phyloP scores from a whole-genome alignment of 23 tunicate species.

The Oikopleura dioica region DNA sequence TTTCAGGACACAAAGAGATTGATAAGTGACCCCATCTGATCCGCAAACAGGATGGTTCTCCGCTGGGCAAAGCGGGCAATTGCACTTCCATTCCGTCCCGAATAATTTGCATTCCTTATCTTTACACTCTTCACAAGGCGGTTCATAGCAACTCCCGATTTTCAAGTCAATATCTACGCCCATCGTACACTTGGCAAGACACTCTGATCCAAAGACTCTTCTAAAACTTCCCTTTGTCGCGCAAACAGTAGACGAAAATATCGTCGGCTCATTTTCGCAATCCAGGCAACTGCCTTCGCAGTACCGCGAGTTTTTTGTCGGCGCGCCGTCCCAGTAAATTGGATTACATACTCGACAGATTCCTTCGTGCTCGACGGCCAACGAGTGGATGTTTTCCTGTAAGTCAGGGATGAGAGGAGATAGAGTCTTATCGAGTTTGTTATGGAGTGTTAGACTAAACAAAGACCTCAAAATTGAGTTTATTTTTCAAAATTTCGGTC shows the following conservation, averaged over 20 bases:
- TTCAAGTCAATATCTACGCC: neutral
- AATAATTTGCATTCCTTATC: neutral
- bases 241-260: too few relatives aligned
- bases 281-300: neutral
- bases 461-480: too few relatives aligned
- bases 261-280: neutral
- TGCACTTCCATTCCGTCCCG: conserved; percentile 11
- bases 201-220: neutral
- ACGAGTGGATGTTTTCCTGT: too few relatives aligned
- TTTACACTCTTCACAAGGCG: neutral
- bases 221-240: too few relatives aligned
- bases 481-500: too few relatives aligned
- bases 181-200: neutral
- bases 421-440: too few relatives aligned
- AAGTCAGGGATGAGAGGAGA: too few relatives aligned
- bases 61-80: neutral
- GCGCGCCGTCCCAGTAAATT: conserved; percentile 12
- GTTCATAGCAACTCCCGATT: neutral
- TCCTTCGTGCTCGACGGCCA: too few relatives aligned
- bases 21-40: neutral
- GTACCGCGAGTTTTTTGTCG: neutral
- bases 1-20: neutral
- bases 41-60: conserved; percentile 3
- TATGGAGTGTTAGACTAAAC: too few relatives aligned
- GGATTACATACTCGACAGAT: neutral